Base-by-base conservation (phyloP, 2,888 invertebrate genomes). In the Lampropteryx suffumata region DNA sequence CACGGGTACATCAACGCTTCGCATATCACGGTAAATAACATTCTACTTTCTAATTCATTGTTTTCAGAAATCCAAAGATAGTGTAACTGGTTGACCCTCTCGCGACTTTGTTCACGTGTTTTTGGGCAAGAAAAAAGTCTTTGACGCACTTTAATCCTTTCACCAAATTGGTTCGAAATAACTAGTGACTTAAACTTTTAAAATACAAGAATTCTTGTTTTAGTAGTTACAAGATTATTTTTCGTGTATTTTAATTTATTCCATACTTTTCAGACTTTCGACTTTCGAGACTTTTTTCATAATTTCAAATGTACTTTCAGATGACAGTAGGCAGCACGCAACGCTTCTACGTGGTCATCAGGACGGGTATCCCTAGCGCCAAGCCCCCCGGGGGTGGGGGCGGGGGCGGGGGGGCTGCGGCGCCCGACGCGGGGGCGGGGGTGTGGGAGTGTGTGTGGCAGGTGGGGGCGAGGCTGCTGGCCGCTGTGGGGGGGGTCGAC, bases 391-490 rank as follows among this genome's bases (percentile, higher is more conserved):
- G 13, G 61, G 59, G 10, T 61, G 50, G 55, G 32, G 13, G 30
- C 13, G 34, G 67, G 68, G 32, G 82, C 82, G 40, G 93, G 93
- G 68, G 94, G n/a, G n/a, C n/a, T n/a, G n/a, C n/a, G n/a, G n/a
- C n/a, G n/a, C n/a, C n/a, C n/a, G n/a, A 17, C 29, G 44, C 43
- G 34, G 67, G 68, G 32, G 82, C 82, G 40, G 93, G 93, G 68
- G 94, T 97, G 81, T 98, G 98, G 98, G 96, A 96, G 84, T 95
- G 96, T 88, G 94, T 95, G 41, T 97, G 97, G 97, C 97, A 97
- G 84, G 94, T 95, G 39, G 95, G 96, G 72, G 95, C 96, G 7
- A 93, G 95, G 66, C 91, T 98, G 43, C 89, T 98, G 57, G 95
- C 96, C 6, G 45, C 48, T 30, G 54, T 51, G 29, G 50, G 95